Evolutionary conservation across 2,888 invertebrate species (phyloP), one percentile per base, ranked within the genome.

Genomic region (Ennomos quercinarius): DNA sequence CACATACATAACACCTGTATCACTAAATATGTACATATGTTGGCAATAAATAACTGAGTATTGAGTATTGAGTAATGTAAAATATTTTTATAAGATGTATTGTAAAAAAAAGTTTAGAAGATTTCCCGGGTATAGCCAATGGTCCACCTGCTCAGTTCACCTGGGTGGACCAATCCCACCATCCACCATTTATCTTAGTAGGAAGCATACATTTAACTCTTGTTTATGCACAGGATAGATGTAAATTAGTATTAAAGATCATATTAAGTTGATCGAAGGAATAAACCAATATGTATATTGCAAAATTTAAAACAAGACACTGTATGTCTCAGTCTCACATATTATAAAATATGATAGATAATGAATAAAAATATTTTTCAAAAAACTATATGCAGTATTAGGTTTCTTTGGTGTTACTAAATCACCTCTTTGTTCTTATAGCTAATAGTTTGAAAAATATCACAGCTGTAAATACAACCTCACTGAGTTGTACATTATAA

Each of bases 381-480:
- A 51, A 55, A 55, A 44, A 55, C 44, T 64, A 73, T 71, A 71
- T 68, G 63, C 64, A 63, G 57, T 63, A 64, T 57, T 66, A 52
- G 45, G 50, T 57, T 66, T 74, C 75, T 74, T 78, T 73, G 77
- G 76, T 74, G 66, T 71, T 43, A 17, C 35, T 64, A 67, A 70
- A 64, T 73, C 61, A 66, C 67, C 67, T 69, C 47, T 59, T 64
- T 42, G 39, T 39, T 57, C 67, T 68, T 70, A 68, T 52, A 60
- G n/a, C 58, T 68, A 76, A 64, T 74, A 74, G 70, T 71, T 74
- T 67, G 68, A 68, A 75, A 72, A 75, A 75, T 82, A 82, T 82
- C 82, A 82, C 82, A 82, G 82, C 71, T 68, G 63, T 60, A 71
- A 70, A 71, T 70, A 79, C 78, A 80, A 77, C 75, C 67, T 66